Percentiles rank a stretch among this genome's conserved stretches.
Evolutionary conservation across 2,797 vertebrate species (phyloP).

Genomic region (Ciconia nigra): DNA sequence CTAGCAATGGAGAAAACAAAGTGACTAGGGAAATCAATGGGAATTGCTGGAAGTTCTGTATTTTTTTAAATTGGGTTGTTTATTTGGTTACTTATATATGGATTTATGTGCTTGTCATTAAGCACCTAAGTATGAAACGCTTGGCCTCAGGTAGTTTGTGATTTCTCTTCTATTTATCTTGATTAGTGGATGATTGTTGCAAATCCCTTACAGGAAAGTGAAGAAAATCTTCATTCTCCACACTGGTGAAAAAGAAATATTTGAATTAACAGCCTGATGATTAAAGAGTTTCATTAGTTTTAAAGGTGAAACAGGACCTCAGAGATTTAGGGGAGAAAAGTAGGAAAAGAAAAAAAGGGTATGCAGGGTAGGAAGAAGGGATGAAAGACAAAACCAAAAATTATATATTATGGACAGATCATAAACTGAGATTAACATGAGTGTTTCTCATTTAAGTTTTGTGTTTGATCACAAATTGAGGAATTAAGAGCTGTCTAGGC

Average conservation of each 20-base stretch:
- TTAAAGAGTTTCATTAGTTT: constrained; percentile 64
- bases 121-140: not conserved
- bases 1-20: not conserved
- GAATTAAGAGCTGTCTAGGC: not conserved
- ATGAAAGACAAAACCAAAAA: not conserved
- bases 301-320: constrained; percentile 6
- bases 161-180: constrained; percentile 31
- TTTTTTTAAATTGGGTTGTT: not conserved
- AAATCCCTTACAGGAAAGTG: not conserved
- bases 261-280: constrained; percentile 56
- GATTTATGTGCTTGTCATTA: constrained; percentile 54
- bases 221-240: constrained; percentile 24
- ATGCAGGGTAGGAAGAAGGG: not conserved
- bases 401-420: not conserved
- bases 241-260: constrained; percentile 41
- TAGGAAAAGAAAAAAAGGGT: not conserved
- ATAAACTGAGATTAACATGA: not conserved
- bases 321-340: not conserved
- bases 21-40: constrained; percentile 14
- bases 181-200: not conserved
- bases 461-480: not conserved
- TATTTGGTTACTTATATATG: constrained; percentile 29
- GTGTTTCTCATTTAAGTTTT: not conserved
- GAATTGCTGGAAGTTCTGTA: constrained; percentile 10
- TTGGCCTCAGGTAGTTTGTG: not conserved